These are phyloP conservation scores for Scotopteryx bipunctaria DNA, from an alignment of 2,888 invertebrate species.

Conservation along the genomic window DNA sequence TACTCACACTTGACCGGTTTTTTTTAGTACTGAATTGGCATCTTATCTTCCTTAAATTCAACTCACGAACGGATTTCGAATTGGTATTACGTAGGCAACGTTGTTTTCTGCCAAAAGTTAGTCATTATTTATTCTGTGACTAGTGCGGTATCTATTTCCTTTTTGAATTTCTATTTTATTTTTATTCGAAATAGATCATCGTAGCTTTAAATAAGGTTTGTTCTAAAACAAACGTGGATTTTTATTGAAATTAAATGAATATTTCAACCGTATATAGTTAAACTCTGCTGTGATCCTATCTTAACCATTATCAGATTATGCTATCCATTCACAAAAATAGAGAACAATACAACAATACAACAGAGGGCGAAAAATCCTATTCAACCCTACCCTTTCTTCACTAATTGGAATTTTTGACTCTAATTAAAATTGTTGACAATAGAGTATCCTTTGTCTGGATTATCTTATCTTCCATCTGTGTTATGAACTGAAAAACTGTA, in stretches of 20 bases:
- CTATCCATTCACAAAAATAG: slow-evolving; percentile 3
- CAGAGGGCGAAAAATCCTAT: slow-evolving; percentile 17
- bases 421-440: slow-evolving; percentile 24
- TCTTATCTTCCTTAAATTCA: too few relatives aligned
- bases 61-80: too few relatives aligned
- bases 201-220: too few relatives aligned
- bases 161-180: too few relatives aligned
- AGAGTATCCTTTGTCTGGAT: slow-evolving; percentile 4
- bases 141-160: too few relatives aligned
- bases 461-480: not conserved
- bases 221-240: too few relatives aligned
- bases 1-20: too few relatives aligned
- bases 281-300: not conserved
- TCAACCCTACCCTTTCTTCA: slow-evolving; percentile 19
- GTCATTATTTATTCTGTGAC: too few relatives aligned
- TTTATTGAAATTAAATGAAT: not conserved
- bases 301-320: slow-evolving; percentile 1
- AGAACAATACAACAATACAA: slow-evolving; percentile 15
- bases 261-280: not conserved
- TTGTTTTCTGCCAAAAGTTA: too few relatives aligned
- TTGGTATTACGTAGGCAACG: too few relatives aligned
- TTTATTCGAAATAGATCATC: too few relatives aligned
- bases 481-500: not conserved
- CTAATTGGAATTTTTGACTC: slow-evolving; percentile 35
- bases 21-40: too few relatives aligned